These are phyloP conservation scores for Echinometra lucunter DNA, from an alignment of 53 echinoderm and acorn worm genomes.

Conservation along the genomic window DNA sequence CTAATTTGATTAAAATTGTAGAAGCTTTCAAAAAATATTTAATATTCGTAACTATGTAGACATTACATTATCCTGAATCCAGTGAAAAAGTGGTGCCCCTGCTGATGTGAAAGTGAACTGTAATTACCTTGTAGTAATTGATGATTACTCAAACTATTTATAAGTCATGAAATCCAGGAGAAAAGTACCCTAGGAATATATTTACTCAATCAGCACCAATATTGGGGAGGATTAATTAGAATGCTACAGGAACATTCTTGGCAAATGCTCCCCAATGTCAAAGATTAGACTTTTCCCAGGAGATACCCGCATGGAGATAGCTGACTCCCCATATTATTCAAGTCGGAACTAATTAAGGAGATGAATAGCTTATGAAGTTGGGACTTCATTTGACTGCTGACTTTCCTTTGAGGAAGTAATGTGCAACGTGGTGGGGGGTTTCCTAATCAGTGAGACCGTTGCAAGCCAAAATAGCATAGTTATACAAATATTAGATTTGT, in stretches of 20 bases:
- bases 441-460: neutral
- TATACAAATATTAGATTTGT: neutral
- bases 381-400: neutral
- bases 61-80: too few species aligned
- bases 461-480: neutral
- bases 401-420: neutral
- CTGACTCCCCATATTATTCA: neutral
- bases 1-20: too few species aligned
- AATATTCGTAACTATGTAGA: too few species aligned
- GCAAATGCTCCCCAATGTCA: neutral
- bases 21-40: too few species aligned
- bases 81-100: neutral
- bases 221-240: neutral
- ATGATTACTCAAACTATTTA: neutral
- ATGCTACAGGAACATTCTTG: slow-evolving; percentile 14
- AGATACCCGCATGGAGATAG: neutral
- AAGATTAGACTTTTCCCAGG: neutral
- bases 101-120: neutral
- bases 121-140: neutral
- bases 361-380: neutral
- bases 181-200: neutral
- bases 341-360: slow-evolving; percentile 24
- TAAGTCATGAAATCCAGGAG: neutral
- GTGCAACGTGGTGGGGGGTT: neutral
- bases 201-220: slow-evolving; percentile 3